These are phyloP conservation scores for Siniperca knerii DNA, from an alignment of 2,113 vertebrate genomes.

Conservation along the genomic window DNA sequence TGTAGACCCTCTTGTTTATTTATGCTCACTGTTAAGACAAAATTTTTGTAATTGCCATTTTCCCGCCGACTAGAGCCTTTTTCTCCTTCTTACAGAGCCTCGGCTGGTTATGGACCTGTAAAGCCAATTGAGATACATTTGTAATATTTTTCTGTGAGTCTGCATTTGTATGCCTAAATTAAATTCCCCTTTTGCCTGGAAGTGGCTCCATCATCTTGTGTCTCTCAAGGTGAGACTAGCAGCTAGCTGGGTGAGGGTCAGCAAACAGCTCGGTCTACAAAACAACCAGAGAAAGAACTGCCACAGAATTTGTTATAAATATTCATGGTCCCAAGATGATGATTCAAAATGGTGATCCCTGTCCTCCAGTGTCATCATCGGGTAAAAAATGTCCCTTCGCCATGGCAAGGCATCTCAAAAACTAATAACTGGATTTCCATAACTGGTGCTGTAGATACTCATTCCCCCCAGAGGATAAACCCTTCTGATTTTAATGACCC, in stretches of 20 bases:
- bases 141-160: not conserved
- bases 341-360: not conserved
- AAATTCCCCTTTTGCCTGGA: too few relatives aligned
- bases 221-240: too few relatives aligned
- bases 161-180: too few relatives aligned
- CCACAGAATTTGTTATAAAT: not conserved
- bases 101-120: not conserved
- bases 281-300: too few relatives aligned
- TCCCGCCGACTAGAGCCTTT: too few relatives aligned
- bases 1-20: not conserved
- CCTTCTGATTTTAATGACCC: too few relatives aligned
- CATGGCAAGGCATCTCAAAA: not conserved
- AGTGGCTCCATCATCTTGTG: too few relatives aligned
- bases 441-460: not conserved
- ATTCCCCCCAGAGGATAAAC: too few relatives aligned
- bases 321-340: not conserved
- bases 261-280: not conserved
- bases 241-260: too few relatives aligned
- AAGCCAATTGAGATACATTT: not conserved
- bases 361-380: not conserved
- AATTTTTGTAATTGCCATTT: too few relatives aligned
- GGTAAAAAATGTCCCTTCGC: not conserved
- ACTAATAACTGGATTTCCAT: not conserved
- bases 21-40: not conserved
- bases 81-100: not conserved